These are phyloP conservation scores for Stichodactyla mertensii DNA, from an alignment of 64 coral and sea anemone genomes.

Conservation along the genomic window DNA sequence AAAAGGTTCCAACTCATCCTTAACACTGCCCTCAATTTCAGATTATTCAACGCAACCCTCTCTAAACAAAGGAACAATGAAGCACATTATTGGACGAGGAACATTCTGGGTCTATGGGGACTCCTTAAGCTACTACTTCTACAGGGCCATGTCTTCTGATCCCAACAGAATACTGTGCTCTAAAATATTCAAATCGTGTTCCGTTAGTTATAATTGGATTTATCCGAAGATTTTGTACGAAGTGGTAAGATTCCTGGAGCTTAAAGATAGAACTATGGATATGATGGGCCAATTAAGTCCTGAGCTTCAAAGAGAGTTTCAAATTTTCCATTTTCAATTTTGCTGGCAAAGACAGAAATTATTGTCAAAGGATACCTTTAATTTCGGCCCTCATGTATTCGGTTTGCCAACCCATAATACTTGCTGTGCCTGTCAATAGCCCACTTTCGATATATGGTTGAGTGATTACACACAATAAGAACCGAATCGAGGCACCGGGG, in stretches of 20 bases:
- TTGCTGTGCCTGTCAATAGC: too few species aligned
- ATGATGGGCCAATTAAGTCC: too few species aligned
- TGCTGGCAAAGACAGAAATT: too few species aligned
- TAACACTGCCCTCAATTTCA: neutral
- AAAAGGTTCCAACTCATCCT: neutral
- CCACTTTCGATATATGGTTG: too few species aligned
- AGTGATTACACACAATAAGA: too few species aligned
- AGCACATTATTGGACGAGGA: slow-evolving; percentile 3
- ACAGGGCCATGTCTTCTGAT: slow-evolving; percentile 42
- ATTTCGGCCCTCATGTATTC: too few species aligned
- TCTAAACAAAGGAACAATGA: neutral
- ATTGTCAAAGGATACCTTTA: too few species aligned
- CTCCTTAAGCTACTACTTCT: slow-evolving; percentile 29
- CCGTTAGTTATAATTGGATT: slow-evolving; percentile 82
- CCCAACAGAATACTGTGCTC: slow-evolving; percentile 42
- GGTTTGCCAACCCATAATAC: too few species aligned
- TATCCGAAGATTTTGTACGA: slow-evolving; percentile 32
- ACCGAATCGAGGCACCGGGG: too few species aligned
- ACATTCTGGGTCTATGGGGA: slow-evolving; percentile 76
- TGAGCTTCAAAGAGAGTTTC: too few species aligned
- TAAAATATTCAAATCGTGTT: slow-evolving; percentile 48
- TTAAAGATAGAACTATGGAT: too few species aligned
- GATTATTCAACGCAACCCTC: neutral
- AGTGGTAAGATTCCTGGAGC: neutral
- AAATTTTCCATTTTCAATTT: too few species aligned